Evolutionary conservation across 2,888 invertebrate species (phyloP).

Genomic region (Fabriciana adippe): DNA sequence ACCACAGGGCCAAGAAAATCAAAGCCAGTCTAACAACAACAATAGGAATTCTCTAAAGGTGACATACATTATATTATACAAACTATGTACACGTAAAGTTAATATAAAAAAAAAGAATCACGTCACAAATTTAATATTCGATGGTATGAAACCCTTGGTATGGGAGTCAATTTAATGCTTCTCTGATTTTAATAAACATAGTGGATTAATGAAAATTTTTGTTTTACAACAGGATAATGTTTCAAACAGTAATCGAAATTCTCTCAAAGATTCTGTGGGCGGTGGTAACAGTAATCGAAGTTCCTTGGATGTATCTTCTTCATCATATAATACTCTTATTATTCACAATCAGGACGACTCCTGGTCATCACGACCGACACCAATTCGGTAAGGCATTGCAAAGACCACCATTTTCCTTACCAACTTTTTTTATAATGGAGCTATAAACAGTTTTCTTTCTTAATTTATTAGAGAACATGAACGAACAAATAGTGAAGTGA

Average conservation of each 20-base stretch:
- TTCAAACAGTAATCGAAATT: slow-evolving; percentile 84
- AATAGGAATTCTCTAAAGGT: slow-evolving; percentile 83
- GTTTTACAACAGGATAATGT: slow-evolving; percentile 62
- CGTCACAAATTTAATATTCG: not conserved
- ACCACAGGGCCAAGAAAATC: slow-evolving; percentile 95
- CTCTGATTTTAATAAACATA: not conserved
- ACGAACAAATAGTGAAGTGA: slow-evolving; percentile 75
- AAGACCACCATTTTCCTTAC: not conserved
- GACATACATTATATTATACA: slow-evolving; percentile 29
- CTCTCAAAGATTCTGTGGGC: slow-evolving; percentile 82
- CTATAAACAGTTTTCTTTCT: not conserved
- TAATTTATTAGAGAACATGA: slow-evolving; percentile 67
- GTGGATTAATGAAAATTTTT: not conserved
- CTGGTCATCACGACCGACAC: slow-evolving; percentile 83
- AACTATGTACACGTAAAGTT: not conserved
- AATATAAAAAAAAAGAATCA: too few species aligned
- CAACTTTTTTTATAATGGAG: not conserved
- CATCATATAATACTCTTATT: slow-evolving; percentile 91
- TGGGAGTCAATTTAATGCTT: not conserved
- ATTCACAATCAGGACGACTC: slow-evolving; percentile 90
- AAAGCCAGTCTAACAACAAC: slow-evolving; percentile 75
- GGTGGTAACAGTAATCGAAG: slow-evolving; percentile 83
- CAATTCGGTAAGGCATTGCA: slow-evolving; percentile 62
- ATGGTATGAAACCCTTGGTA: not conserved
- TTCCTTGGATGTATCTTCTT: slow-evolving; percentile 88